phyloP scores from a whole-genome alignment of 2,113 vertebrate genomes.

The Chionis minor region DNA sequence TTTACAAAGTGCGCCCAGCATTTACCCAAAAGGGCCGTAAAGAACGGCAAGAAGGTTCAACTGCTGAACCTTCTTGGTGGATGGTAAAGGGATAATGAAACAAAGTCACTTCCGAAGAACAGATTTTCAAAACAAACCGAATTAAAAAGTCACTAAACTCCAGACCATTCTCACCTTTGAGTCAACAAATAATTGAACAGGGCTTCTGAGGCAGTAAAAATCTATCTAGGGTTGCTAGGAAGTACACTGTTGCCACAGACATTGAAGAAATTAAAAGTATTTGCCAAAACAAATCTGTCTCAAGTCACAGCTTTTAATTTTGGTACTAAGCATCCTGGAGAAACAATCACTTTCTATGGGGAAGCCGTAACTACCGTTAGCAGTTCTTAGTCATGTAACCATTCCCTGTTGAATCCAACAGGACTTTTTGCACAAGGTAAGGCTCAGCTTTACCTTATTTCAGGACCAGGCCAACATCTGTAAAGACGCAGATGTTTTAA shows the following conservation, averaged over 20 bases:
- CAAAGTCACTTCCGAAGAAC: not conserved
- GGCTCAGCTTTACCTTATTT: not conserved
- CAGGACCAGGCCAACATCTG: not conserved
- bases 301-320: not conserved
- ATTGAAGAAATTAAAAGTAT: not conserved
- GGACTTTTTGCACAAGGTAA: not conserved
- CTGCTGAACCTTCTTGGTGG: not conserved
- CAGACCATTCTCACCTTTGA: not conserved
- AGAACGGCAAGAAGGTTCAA: conserved; percentile 23
- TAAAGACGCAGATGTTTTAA: not conserved
- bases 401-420: not conserved
- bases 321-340: not conserved
- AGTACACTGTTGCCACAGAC: not conserved
- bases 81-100: not conserved
- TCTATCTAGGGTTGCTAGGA: not conserved
- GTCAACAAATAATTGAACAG: not conserved
- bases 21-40: conserved; percentile 36
- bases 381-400: not conserved
- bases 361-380: not conserved
- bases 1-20: not conserved
- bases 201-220: not conserved
- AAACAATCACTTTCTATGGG: not conserved
- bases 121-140: not conserved
- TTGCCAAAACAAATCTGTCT: not conserved
- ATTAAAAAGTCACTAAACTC: not conserved